Evolutionary conservation across 2,888 invertebrate genomes (phyloP).

Genomic region (Phanerotoma sp.): DNA sequence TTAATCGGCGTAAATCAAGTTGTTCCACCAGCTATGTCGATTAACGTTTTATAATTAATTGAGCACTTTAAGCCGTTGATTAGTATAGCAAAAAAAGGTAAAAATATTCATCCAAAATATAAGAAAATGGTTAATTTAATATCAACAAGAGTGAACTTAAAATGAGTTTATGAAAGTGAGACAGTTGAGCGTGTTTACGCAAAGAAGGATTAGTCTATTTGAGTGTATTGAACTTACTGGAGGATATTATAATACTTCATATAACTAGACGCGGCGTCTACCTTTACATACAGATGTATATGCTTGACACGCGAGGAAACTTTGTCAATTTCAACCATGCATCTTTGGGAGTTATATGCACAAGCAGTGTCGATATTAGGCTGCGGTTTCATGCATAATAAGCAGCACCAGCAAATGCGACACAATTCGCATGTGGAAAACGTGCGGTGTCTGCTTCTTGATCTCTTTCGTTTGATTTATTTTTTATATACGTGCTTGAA

Average conservation of each 20-base stretch:
- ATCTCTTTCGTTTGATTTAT: slow-evolving; percentile 6
- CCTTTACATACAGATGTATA: slow-evolving; percentile 1
- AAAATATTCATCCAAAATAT: not conserved
- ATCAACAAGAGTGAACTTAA: not conserved
- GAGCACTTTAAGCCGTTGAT: too few species aligned
- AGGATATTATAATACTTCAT: not conserved
- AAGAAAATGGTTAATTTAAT: not conserved
- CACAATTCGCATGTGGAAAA: slow-evolving; percentile 15
- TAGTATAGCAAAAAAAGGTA: not conserved
- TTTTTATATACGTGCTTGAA: not conserved
- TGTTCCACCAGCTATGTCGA: too few species aligned
- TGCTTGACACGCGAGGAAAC: slow-evolving; percentile 20
- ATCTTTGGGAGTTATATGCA: slow-evolving; percentile 27
- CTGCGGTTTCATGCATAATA: slow-evolving; percentile 29
- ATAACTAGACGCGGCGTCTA: not conserved
- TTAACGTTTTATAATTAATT: too few species aligned
- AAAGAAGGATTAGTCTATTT: not conserved
- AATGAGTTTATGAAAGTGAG: not conserved
- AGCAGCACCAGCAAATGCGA: slow-evolving; percentile 16
- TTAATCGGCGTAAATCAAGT: too few species aligned
- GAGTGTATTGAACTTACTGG: not conserved
- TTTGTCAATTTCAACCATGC: slow-evolving; percentile 34
- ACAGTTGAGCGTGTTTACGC: not conserved
- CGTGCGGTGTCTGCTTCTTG: slow-evolving; percentile 1
- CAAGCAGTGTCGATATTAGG: slow-evolving; percentile 25